phyloP scores from a whole-genome alignment of 2,113 vertebrate species.

The Stercorarius parasiticus region DNA sequence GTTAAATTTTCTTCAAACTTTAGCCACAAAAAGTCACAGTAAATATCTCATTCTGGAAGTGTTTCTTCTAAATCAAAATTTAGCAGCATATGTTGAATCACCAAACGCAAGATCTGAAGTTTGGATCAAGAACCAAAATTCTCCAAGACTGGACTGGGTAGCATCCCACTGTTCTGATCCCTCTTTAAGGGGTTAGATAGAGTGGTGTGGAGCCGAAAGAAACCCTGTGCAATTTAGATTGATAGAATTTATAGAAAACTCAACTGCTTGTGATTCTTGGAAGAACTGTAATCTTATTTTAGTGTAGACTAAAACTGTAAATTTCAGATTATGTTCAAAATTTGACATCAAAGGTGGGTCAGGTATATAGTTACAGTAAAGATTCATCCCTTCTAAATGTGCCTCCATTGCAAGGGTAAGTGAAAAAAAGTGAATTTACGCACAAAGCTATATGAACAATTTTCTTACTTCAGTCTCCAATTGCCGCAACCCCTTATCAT shows the following conservation, averaged over 20 bases:
- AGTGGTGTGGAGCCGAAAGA: neutral
- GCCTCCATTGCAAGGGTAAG: conserved; percentile 29
- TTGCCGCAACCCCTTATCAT: neutral
- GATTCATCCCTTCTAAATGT: conserved; percentile 6
- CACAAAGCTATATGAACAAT: neutral
- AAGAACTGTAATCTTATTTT: conserved; percentile 18
- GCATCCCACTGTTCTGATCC: neutral
- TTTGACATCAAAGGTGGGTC: conserved; percentile 6
- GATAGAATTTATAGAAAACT: conserved; percentile 22
- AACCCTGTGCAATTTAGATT: neutral
- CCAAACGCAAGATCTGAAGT: neutral
- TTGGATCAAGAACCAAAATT: neutral
- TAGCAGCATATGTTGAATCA: neutral
- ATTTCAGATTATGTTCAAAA: conserved; percentile 34
- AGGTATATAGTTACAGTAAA: neutral
- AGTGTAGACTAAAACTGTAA: neutral
- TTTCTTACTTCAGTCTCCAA: neutral
- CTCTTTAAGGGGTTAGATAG: neutral
- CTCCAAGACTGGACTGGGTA: neutral
- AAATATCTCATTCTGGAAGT: neutral
- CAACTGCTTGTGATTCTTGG: conserved; percentile 12
- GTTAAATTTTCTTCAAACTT: neutral
- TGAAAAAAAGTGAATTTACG: conserved; percentile 61
- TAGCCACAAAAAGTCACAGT: neutral
- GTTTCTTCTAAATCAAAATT: neutral